Evolutionary conservation across 2,797 vertebrate genomes (phyloP), one percentile per base, ranked within the genome.

Genomic region (Serranus cabrilla): DNA sequence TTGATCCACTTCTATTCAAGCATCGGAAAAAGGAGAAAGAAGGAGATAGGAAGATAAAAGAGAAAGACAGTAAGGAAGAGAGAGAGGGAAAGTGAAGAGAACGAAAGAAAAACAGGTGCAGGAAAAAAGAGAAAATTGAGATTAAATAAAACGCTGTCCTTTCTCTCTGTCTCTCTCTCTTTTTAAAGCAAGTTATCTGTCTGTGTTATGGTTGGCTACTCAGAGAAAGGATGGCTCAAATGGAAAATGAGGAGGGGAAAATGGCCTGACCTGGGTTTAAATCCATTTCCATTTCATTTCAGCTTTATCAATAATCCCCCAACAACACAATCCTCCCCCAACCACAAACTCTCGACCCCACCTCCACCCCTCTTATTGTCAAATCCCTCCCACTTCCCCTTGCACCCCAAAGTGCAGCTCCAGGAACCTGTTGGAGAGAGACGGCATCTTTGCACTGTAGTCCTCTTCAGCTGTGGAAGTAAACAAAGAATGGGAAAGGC

Each of bases 1-100:
- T 97, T 98, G 97, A 96, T 97, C 97, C 97, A 98, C 97, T 98
- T 98, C 97, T 98, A 98, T 97, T 98, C 97, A 98, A 97, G 97
- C 97, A 96, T 97, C 97, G 96, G 97, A 97, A 98, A 96, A 96
- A 96, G 93, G 95, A 94, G 85, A 89, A 87, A 92, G 87, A 93
- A 88, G 95, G 95, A 96, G 95, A 96, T 91, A 95, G 95, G 94
- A 92, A 96, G 95, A 96, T 80, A 94, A 95, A 94, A 92, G 93
- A 95, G 94, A 95, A 94, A 95, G 87, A 92, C 84, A 93, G 89
- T 34, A 83, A 93, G 88, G 89, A 83, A 89, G 93, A 95, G 95
- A 94, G 92, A 94, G 93, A 95, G 92, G 93, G 93, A 95, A 94
- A 95, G 93, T 91, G 95, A 91, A 96, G 95, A 93, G 91, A 96